Evolutionary conservation across 2,888 invertebrate species (phyloP).

Genomic region (Branchellion lobata): DNA sequence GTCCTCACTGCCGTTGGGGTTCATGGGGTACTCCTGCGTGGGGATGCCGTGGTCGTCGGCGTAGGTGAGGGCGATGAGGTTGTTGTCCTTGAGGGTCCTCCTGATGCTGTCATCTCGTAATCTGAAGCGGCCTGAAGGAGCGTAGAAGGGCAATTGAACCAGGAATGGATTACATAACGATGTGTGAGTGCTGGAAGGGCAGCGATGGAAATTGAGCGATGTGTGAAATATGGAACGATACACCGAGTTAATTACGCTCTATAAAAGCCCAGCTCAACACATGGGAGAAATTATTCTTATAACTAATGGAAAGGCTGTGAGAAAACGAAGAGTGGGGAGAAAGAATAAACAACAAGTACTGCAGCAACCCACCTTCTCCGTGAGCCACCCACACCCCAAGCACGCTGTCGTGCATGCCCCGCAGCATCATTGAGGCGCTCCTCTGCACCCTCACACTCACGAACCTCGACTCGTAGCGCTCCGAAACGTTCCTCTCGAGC

Average conservation of each 20-base stretch:
- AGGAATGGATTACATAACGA: too few relatives aligned
- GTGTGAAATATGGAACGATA: not conserved
- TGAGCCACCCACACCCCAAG: slow-evolving; percentile 96
- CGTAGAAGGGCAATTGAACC: too few relatives aligned
- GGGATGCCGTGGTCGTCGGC: slow-evolving; percentile 76
- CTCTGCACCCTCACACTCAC: slow-evolving; percentile 74
- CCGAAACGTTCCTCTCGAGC: slow-evolving; percentile 82
- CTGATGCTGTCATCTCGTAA: slow-evolving; percentile 63
- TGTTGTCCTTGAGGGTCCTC: slow-evolving; percentile 60
- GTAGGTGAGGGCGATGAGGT: slow-evolving; percentile 78
- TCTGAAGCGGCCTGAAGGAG: slow-evolving; percentile 62
- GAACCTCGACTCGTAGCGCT: slow-evolving; percentile 82
- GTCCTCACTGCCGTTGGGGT: slow-evolving; percentile 71
- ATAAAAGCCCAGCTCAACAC: too few relatives aligned
- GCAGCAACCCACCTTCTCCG: slow-evolving; percentile 78
- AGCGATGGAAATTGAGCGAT: too few relatives aligned
- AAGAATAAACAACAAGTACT: too few relatives aligned
- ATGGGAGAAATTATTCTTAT: too few relatives aligned
- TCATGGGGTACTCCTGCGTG: slow-evolving; percentile 76
- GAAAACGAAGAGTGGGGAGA: too few relatives aligned
- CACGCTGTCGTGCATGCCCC: slow-evolving; percentile 81
- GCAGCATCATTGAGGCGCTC: slow-evolving; percentile 79
- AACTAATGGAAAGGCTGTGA: too few relatives aligned
- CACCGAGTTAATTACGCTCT: too few relatives aligned
- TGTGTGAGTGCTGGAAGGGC: not conserved